A percentile compares a stretch with the other conserved stretches of the same genome.
Conservation (phyloP, 1,140 invertebrate genomes). For the Drosophila pectinifera region DNA sequence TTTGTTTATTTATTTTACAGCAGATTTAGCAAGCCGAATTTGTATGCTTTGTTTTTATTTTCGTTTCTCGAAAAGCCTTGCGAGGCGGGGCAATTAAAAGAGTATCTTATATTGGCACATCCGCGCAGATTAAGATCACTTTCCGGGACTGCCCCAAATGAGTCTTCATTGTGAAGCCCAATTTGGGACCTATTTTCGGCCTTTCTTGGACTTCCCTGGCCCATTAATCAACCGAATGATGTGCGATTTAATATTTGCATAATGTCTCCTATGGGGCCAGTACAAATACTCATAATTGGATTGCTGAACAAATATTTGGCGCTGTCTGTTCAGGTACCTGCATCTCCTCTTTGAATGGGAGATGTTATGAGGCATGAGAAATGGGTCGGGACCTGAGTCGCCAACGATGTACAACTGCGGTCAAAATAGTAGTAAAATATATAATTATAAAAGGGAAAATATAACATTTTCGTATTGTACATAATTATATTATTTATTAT, state of each 20-base stretch:
- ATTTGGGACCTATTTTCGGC: slow-evolving; percentile 13
- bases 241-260: slow-evolving; percentile 50
- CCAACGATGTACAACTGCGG: background rate
- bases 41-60: slow-evolving; percentile 23
- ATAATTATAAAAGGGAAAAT: too few species aligned
- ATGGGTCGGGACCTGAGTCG: slow-evolving; percentile 18
- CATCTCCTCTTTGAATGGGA: slow-evolving; percentile 19
- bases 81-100: slow-evolving; percentile 59
- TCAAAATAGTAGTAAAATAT: too few species aligned
- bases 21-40: slow-evolving; percentile 46
- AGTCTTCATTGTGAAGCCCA: slow-evolving; percentile 38
- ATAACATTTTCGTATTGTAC: too few species aligned
- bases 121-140: slow-evolving; percentile 29
- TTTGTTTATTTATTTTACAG: slow-evolving; percentile 48
- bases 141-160: slow-evolving; percentile 25
- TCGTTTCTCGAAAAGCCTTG: slow-evolving; percentile 5
- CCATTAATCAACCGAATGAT: slow-evolving; percentile 40
- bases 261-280: slow-evolving; percentile 7
- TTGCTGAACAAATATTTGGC: slow-evolving; percentile 27
- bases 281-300: slow-evolving; percentile 31
- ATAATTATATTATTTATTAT: too few species aligned
- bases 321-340: slow-evolving; percentile 24
- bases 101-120: slow-evolving; percentile 67
- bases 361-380: slow-evolving; percentile 18
- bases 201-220: slow-evolving; percentile 3